Conservation (phyloP, 2,888 invertebrate species). For the Panopea generosa region DNA sequence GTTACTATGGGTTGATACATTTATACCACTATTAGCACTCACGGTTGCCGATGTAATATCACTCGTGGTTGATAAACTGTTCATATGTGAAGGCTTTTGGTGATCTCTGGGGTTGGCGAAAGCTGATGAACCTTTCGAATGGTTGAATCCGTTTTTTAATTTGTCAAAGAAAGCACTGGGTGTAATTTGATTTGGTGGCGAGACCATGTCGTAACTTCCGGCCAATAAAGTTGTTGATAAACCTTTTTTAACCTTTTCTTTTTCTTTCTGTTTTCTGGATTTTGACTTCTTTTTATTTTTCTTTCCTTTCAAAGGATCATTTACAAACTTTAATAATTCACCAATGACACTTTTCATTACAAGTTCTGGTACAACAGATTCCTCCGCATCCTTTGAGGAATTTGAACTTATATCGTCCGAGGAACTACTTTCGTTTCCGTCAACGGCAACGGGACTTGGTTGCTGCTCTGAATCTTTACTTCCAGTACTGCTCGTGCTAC, state of each 20-base stretch:
- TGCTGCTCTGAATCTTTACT: constrained; percentile 47
- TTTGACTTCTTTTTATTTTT: constrained; percentile 70
- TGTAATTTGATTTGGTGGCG: constrained; percentile 79
- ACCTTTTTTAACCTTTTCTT: constrained; percentile 52
- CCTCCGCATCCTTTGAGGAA: constrained; percentile 41
- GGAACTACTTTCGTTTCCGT: constrained; percentile 37
- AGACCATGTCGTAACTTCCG: constrained; percentile 76
- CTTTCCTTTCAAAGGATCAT: constrained; percentile 73
- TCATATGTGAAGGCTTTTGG: constrained; percentile 34
- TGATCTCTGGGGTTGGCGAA: constrained; percentile 71
- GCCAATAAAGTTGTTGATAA: constrained; percentile 61
- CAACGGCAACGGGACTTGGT: constrained; percentile 31
- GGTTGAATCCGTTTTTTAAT: constrained; percentile 70
- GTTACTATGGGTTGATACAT: not conserved
- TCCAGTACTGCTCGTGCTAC: constrained; percentile 51
- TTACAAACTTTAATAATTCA: constrained; percentile 77
- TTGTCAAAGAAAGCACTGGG: constrained; percentile 70
- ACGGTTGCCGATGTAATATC: constrained; percentile 6
- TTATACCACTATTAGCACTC: no score
- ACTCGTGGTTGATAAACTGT: constrained; percentile 34
- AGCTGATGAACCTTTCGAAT: constrained; percentile 74
- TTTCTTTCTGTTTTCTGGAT: constrained; percentile 54
- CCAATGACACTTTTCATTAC: constrained; percentile 79
- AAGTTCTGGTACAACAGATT: constrained; percentile 73
- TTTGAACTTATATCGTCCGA: constrained; percentile 30